phyloP scores from a whole-genome alignment of 2,888 invertebrate species.

The Aplocera efformata region DNA sequence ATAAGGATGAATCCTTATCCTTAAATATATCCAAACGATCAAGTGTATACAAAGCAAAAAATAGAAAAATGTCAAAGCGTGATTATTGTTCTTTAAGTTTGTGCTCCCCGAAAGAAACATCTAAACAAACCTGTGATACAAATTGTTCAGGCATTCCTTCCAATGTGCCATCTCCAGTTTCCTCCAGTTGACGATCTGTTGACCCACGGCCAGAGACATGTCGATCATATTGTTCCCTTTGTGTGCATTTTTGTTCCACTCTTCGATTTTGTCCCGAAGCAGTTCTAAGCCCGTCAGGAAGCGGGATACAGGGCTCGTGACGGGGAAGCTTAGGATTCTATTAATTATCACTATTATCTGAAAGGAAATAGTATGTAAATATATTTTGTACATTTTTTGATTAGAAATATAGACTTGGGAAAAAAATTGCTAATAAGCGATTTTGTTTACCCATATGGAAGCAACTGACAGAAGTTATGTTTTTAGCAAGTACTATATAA shows the following conservation, averaged over 20 bases:
- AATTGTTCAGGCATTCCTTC: conserved; percentile 89
- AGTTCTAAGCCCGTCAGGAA: conserved; percentile 95
- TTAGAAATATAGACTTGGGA: too few relatives aligned
- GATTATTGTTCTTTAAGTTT: too few relatives aligned
- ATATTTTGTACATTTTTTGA: too few relatives aligned
- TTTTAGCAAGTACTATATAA: neutral
- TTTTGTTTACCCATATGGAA: too few relatives aligned
- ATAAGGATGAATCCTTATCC: too few relatives aligned
- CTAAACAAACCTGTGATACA: conserved; percentile 77
- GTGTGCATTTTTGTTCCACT: conserved; percentile 96
- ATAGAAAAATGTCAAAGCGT: too few relatives aligned
- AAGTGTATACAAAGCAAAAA: too few relatives aligned
- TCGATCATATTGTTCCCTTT: conserved; percentile 89
- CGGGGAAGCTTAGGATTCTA: conserved; percentile 84
- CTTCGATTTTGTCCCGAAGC: conserved; percentile 89
- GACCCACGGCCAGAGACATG: conserved; percentile 86
- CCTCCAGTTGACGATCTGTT: conserved; percentile 94
- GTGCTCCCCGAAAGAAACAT: too few relatives aligned
- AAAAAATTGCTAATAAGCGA: too few relatives aligned
- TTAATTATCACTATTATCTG: conserved; percentile 84
- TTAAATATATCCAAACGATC: too few relatives aligned
- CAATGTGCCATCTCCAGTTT: conserved; percentile 93
- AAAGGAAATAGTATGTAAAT: conserved; percentile 36
- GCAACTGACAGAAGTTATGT: too few relatives aligned
- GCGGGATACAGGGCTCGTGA: conserved; percentile 91